Conservation (phyloP, 2,888 invertebrate genomes). For the Glaucopsyche alexis region DNA sequence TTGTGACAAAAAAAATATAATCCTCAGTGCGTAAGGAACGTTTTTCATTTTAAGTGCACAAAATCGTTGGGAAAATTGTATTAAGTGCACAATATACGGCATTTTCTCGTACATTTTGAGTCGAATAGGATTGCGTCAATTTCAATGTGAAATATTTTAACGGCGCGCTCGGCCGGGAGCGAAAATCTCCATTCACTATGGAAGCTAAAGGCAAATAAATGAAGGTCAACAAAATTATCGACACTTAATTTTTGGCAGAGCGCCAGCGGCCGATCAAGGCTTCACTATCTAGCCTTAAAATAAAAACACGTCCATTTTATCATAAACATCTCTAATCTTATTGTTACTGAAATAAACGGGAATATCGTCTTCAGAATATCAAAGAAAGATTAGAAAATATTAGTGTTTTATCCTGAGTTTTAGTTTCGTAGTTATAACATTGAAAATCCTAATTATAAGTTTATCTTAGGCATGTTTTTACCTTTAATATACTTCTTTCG, state of each 20-base stretch:
- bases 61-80: constrained; percentile 8
- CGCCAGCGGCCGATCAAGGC: constrained; percentile 10
- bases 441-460: not conserved
- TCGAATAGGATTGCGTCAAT: constrained; percentile 20
- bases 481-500: not conserved
- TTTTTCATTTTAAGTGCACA: not conserved
- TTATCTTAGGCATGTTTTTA: not conserved
- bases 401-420: too few species aligned
- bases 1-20: not conserved
- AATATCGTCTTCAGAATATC: not conserved
- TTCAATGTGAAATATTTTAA: constrained; percentile 20
- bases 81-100: constrained; percentile 6
- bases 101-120: constrained; percentile 17
- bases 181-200: constrained; percentile 3
- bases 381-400: not conserved
- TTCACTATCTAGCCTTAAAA: not conserved
- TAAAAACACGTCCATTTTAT: not conserved
- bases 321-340: not conserved
- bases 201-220: constrained; percentile 25
- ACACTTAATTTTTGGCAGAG: constrained; percentile 16
- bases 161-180: not conserved
- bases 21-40: not conserved
- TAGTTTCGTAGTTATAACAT: not conserved
- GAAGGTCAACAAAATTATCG: constrained; percentile 27
- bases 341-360: not conserved